phyloP scores from a whole-genome alignment of 2,888 invertebrate genomes.

The Leucophenga maculata region DNA sequence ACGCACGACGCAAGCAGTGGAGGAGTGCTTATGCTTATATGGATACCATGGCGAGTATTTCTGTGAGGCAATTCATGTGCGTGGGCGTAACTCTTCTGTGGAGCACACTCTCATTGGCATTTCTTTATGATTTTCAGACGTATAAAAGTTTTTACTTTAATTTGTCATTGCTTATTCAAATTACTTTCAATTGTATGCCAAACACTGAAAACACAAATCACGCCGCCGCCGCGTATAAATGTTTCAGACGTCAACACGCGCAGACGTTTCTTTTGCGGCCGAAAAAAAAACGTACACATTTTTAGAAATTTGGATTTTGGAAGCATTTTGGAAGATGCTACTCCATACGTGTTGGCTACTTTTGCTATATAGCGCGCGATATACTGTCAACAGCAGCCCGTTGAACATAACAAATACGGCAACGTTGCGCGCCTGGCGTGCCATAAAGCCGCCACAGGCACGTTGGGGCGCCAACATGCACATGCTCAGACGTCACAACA shows the following conservation, averaged over 20 bases:
- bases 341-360: background rate
- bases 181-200: slow-evolving; percentile 9
- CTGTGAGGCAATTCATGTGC: background rate
- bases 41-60: background rate
- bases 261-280: background rate
- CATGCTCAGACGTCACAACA: slow-evolving; percentile 65
- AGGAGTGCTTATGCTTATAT: background rate
- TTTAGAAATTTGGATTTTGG: background rate
- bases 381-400: background rate
- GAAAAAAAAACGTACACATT: background rate
- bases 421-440: slow-evolving; percentile 44
- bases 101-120: background rate
- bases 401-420: slow-evolving; percentile 10
- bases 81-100: background rate
- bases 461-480: slow-evolving; percentile 65
- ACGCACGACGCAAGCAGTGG: background rate
- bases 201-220: background rate
- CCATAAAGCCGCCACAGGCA: slow-evolving; percentile 59
- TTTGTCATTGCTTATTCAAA: background rate
- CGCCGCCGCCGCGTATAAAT: background rate
- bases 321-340: background rate
- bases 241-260: background rate
- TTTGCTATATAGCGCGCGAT: background rate
- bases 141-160: background rate
- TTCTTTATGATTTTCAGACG: background rate